phyloP scores from a whole-genome alignment of 2,888 invertebrate genomes.

The Epiblema foenella region DNA sequence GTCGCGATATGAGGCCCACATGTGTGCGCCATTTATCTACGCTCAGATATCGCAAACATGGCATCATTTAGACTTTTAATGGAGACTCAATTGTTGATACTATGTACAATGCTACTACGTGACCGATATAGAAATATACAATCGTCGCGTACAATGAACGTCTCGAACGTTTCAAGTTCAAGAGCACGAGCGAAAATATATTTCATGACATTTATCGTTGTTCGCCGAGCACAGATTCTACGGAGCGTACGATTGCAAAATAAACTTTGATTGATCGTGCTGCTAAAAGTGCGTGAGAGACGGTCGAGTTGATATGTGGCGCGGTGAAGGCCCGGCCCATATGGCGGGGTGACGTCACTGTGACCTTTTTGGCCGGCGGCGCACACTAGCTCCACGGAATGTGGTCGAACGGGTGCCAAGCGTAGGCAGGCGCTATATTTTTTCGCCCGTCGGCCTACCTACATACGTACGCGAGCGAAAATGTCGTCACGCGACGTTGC shows the following conservation, averaged over 20 bases:
- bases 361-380: slow-evolving; percentile 81
- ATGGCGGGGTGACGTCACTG: slow-evolving; percentile 80
- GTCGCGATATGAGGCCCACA: slow-evolving; percentile 60
- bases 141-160: slow-evolving; percentile 25
- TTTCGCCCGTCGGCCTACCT: slow-evolving; percentile 80
- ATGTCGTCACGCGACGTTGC: slow-evolving; percentile 86
- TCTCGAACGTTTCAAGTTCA: slow-evolving; percentile 36
- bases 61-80: slow-evolving; percentile 18
- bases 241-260: slow-evolving; percentile 17
- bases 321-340: slow-evolving; percentile 72
- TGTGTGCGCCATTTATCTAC: slow-evolving; percentile 52
- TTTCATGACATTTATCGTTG: slow-evolving; percentile 20
- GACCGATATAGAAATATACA: slow-evolving; percentile 29
- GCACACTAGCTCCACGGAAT: slow-evolving; percentile 75
- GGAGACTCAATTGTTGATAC: slow-evolving; percentile 9
- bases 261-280: slow-evolving; percentile 53
- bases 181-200: slow-evolving; percentile 27
- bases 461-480: slow-evolving; percentile 84
- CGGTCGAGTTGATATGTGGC: slow-evolving; percentile 54
- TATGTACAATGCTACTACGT: slow-evolving; percentile 18
- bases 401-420: slow-evolving; percentile 82
- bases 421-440: slow-evolving; percentile 82
- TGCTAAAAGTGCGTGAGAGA: slow-evolving; percentile 66
- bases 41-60: slow-evolving; percentile 34
- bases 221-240: slow-evolving; percentile 11